phyloP scores from a whole-genome alignment of 1,140 invertebrate genomes.

The Euura lappo region DNA sequence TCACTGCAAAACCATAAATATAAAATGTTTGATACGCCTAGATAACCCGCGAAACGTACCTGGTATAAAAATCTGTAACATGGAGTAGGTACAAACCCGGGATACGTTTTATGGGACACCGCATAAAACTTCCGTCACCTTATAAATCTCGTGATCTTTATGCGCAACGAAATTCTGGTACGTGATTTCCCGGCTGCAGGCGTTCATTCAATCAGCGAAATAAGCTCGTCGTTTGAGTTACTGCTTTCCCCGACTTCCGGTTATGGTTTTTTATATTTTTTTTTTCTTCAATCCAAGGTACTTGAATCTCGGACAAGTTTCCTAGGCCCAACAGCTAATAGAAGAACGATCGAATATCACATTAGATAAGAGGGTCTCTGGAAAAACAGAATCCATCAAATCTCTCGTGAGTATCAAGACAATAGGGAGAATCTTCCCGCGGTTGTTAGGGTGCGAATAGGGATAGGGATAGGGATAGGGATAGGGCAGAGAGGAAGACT shows the following conservation, averaged over 20 bases:
- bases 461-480: no score
- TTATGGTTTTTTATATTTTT: no score
- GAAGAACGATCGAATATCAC: not conserved
- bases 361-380: slow-evolving; percentile 6
- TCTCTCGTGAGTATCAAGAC: not conserved
- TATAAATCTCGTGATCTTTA: no score
- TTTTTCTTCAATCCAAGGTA: no score
- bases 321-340: not conserved
- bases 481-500: no score
- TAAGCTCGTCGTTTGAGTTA: no score
- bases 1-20: not conserved
- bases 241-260: no score
- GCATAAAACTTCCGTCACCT: not conserved
- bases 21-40: no score
- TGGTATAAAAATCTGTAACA: not conserved
- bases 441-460: not conserved
- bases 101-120: not conserved
- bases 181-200: no score
- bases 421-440: not conserved
- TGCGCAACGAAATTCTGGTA: no score
- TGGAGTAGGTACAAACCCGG: not conserved
- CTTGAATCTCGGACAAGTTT: no score
- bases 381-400: slow-evolving; percentile 7
- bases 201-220: no score
- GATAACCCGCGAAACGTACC: not conserved